Percentiles rank a stretch among this genome's conserved stretches.
These are phyloP conservation scores for Germaria angustata DNA, from an alignment of 2,888 invertebrate species.

Conservation along the genomic window DNA sequence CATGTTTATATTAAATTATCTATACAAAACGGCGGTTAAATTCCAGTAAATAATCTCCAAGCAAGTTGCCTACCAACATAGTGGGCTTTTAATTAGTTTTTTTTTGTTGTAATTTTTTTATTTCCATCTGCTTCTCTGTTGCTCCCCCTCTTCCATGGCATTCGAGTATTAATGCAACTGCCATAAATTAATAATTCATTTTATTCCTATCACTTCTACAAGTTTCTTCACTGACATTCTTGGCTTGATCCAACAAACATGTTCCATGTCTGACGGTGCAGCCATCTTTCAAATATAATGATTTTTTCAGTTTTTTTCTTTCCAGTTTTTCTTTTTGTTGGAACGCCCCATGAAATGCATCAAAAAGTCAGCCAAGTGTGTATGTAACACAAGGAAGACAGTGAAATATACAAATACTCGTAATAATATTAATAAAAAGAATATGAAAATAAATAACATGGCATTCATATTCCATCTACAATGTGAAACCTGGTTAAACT, in stretches of 20 bases:
- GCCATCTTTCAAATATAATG: conserved; percentile 66
- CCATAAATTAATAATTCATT: conserved; percentile 68
- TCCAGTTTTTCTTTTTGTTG: conserved; percentile 12
- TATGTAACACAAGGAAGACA: conserved; percentile 41
- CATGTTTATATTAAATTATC: conserved; percentile 54
- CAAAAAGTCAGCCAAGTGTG: conserved; percentile 66
- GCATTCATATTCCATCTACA: conserved; percentile 40
- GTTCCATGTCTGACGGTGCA: conserved; percentile 46
- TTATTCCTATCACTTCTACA: conserved; percentile 37
- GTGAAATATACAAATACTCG: conserved; percentile 22
- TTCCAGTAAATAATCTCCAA: conserved; percentile 48
- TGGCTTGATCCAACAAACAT: conserved; percentile 45
- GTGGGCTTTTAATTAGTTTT: conserved; percentile 60
- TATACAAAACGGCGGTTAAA: conserved; percentile 49
- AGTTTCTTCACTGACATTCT: conserved; percentile 57
- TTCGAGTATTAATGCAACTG: conserved; percentile 54
- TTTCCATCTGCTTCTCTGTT: conserved; percentile 7
- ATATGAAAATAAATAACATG: conserved; percentile 58
- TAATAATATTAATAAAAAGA: conserved; percentile 2
- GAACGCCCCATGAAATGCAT: conserved; percentile 67
- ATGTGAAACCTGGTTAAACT: conserved; percentile 34
- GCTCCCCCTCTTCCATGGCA: not conserved
- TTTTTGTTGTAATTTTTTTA: conserved; percentile 27
- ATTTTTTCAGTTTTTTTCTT: conserved; percentile 27
- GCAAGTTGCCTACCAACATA: conserved; percentile 30